Conservation (phyloP, 2,888 invertebrate genomes). For the Protophormia terraenovae region DNA sequence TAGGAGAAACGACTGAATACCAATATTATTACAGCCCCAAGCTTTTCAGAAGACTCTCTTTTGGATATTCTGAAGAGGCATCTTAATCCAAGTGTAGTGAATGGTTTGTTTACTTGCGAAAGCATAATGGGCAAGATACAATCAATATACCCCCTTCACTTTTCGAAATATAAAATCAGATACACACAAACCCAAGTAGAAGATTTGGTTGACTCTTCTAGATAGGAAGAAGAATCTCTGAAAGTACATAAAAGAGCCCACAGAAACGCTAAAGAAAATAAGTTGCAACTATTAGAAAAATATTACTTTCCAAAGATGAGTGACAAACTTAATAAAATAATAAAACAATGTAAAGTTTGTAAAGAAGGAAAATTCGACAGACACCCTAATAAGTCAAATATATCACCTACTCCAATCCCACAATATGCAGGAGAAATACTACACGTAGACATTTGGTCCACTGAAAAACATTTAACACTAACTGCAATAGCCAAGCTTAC, state of each 20-base stretch:
- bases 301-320: slow-evolving; percentile 5
- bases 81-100: slow-evolving; percentile 14
- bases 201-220: too few relatives aligned
- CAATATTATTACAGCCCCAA: neutral
- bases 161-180: neutral
- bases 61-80: neutral
- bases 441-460: neutral
- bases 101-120: slow-evolving; percentile 4
- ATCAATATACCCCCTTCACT: neutral
- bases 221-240: neutral
- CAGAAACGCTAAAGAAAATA: too few relatives aligned
- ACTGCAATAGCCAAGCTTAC: slow-evolving; percentile 1
- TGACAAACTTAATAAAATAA: slow-evolving; percentile 3
- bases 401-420: too few relatives aligned
- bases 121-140: neutral
- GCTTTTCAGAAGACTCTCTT: neutral
- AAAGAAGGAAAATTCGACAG: slow-evolving; percentile 12
- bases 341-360: neutral
- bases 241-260: neutral
- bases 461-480: neutral
- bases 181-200: too few relatives aligned
- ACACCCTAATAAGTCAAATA: too few relatives aligned
- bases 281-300: neutral
- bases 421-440: too few relatives aligned
- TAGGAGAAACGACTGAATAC: neutral